Evolutionary conservation across 2,113 vertebrate species (phyloP).

Genomic region (Melanocharis versteri): DNA sequence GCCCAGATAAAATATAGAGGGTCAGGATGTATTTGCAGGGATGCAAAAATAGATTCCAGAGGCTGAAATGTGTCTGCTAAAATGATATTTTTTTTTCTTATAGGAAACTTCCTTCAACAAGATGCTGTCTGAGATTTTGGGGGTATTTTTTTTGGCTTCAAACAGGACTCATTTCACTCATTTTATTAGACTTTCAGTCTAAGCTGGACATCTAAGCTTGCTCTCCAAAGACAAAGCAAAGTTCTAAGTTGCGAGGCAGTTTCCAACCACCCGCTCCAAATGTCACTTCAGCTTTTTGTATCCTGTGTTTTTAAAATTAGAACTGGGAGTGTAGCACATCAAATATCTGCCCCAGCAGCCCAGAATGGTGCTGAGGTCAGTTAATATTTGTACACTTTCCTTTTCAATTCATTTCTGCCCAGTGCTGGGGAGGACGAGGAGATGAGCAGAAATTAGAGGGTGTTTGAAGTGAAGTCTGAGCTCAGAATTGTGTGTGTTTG

Average conservation of each 20-base stretch:
- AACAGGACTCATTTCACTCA: too few relatives aligned
- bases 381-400: neutral
- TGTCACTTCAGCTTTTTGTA: neutral
- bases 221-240: neutral
- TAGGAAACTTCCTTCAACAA: neutral
- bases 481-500: neutral
- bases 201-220: neutral
- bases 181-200: neutral
- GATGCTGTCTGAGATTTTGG: neutral
- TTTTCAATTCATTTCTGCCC: neutral
- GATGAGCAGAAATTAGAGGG: conserved; percentile 4
- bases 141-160: neutral
- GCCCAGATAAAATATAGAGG: neutral
- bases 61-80: neutral
- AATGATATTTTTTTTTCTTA: neutral
- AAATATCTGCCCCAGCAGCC: neutral
- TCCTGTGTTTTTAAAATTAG: neutral
- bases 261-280: neutral
- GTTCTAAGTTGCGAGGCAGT: neutral
- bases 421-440: neutral
- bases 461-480: neutral
- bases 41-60: neutral
- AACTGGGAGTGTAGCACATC: neutral
- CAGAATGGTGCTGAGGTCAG: neutral
- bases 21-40: neutral